phyloP scores from a whole-genome alignment of 2,888 invertebrate genomes.

The Idaea aversata region DNA sequence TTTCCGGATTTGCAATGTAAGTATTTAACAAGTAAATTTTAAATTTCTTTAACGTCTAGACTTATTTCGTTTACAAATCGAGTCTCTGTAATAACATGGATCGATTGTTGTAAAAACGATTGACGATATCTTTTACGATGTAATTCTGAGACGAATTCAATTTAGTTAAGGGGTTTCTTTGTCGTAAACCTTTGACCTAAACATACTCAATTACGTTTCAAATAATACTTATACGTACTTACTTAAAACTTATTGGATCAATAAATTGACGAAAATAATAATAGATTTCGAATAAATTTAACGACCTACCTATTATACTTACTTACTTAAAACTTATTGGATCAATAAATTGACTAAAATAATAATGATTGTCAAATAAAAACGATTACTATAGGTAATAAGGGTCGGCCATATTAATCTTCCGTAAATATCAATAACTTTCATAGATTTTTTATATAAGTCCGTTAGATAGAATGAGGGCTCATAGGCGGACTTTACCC shows the following conservation, averaged over 20 bases:
- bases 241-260: conserved; percentile 10
- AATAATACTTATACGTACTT: conserved; percentile 14
- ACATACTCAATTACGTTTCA: conserved; percentile 44
- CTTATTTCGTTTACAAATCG: conserved; percentile 39
- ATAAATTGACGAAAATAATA: conserved; percentile 3
- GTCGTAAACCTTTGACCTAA: conserved; percentile 71
- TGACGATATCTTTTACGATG: conserved; percentile 67
- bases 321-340: conserved; percentile 8
- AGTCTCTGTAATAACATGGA: conserved; percentile 43
- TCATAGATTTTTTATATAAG: too few relatives aligned
- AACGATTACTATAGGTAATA: too few relatives aligned
- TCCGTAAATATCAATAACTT: too few relatives aligned
- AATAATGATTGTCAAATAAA: too few relatives aligned
- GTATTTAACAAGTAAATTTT: too few relatives aligned
- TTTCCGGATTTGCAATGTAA: too few relatives aligned
- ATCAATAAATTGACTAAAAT: conserved; percentile 6
- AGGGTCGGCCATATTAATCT: too few relatives aligned
- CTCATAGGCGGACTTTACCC: too few relatives aligned
- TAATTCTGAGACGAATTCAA: conserved; percentile 70
- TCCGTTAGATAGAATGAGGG: too few relatives aligned
- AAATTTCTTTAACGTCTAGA: conserved; percentile 7
- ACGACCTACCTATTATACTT: too few relatives aligned
- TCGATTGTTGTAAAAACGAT: conserved; percentile 52
- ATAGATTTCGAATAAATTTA: too few relatives aligned
- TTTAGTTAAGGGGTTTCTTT: conserved; percentile 63